Conservation (phyloP, 2,888 invertebrate species). For the Ceraclea dissimilis region DNA sequence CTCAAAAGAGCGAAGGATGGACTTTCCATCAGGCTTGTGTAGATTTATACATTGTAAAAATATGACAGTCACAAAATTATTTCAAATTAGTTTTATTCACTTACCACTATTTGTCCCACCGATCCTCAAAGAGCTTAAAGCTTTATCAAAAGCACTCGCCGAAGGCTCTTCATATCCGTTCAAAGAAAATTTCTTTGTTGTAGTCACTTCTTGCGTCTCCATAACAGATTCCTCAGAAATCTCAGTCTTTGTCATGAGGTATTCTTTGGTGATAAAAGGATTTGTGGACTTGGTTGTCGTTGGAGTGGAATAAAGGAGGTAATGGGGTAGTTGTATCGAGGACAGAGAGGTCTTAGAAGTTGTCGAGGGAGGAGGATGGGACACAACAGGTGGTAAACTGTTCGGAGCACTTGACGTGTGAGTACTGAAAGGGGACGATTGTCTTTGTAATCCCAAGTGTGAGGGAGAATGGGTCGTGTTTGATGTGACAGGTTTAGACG, state of each 20-base stretch:
- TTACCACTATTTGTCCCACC: slow-evolving; percentile 17
- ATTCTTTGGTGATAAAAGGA: slow-evolving; percentile 31
- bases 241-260: slow-evolving; percentile 35
- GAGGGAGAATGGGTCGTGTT: slow-evolving; percentile 1
- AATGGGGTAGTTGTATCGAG: slow-evolving; percentile 13
- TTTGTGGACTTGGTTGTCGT: slow-evolving; percentile 20
- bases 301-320: slow-evolving; percentile 19
- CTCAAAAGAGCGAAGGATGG: too few relatives aligned
- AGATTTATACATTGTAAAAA: too few relatives aligned
- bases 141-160: slow-evolving; percentile 12
- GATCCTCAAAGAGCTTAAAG: slow-evolving; percentile 11
- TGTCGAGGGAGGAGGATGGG: background rate
- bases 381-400: background rate
- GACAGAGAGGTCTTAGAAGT: slow-evolving; percentile 8
- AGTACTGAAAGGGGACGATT: slow-evolving; percentile 13
- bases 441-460: slow-evolving; percentile 3
- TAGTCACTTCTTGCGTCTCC: slow-evolving; percentile 44
- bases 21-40: too few relatives aligned
- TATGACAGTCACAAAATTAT: too few relatives aligned
- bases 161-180: slow-evolving; percentile 32
- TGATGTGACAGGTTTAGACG: background rate
- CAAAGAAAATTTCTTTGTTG: slow-evolving; percentile 42
- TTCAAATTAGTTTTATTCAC: too few relatives aligned
- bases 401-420: slow-evolving; percentile 28
- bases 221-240: slow-evolving; percentile 42